These are phyloP conservation scores for Marmota flaviventris DNA, from an alignment of 2,113 vertebrate genomes.

Conservation along the genomic window DNA sequence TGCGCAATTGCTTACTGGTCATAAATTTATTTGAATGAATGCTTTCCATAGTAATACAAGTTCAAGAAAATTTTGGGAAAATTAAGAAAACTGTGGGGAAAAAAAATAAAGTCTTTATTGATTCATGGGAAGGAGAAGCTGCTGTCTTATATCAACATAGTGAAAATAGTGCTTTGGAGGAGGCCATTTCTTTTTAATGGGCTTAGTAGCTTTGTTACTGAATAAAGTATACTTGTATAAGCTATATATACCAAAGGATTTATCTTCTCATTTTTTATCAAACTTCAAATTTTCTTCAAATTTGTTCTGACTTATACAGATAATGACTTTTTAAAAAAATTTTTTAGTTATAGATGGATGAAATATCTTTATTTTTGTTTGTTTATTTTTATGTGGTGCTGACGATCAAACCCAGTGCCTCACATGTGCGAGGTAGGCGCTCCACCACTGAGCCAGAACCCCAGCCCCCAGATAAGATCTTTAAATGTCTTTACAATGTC, in stretches of 20 bases:
- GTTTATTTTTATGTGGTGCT: no score
- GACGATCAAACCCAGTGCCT: no score
- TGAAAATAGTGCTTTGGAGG: neutral
- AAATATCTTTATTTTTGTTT: no score
- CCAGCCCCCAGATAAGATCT: neutral
- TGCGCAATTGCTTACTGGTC: neutral
- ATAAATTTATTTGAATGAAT: constrained; percentile 31
- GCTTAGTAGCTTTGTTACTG: neutral
- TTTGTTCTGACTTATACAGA: neutral
- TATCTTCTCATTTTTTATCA: neutral
- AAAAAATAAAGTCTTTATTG: neutral
- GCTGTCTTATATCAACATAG: neutral
- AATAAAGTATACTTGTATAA: neutral
- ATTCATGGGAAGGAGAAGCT: neutral
- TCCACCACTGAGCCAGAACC: no score
- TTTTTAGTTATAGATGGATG: no score
- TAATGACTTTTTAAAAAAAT: neutral
- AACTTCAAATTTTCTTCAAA: constrained; percentile 22
- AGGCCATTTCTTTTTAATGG: neutral
- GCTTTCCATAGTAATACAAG: neutral
- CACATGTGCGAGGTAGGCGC: no score
- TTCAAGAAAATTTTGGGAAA: neutral
- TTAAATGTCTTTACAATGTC: neutral
- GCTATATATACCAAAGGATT: neutral
- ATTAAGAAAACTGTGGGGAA: neutral